Percentiles rank a stretch among this genome's conserved stretches.
These are phyloP conservation scores for Myrmecobius fasciatus DNA, from an alignment of 2,113 vertebrate species.

Conservation along the genomic window DNA sequence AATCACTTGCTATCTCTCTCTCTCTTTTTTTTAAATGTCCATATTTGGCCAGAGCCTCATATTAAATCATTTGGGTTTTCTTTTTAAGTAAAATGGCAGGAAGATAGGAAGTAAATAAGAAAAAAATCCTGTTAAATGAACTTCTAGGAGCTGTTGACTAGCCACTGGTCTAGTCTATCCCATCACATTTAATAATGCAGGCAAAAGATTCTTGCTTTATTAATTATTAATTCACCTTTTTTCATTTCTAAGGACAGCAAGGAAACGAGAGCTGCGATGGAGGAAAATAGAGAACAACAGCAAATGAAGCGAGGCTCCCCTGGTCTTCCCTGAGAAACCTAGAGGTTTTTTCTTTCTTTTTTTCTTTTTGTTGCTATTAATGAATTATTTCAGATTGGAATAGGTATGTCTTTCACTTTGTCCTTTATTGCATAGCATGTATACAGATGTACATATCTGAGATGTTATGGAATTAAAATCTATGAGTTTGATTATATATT, in stretches of 20 bases:
- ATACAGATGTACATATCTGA: rapidly evolving
- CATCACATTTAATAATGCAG: conserved; percentile 77
- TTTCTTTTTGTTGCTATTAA: conserved; percentile 48
- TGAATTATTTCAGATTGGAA: conserved; percentile 4
- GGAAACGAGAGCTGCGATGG: conserved; percentile 63
- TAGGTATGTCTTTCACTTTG: neutral
- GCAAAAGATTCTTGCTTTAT: conserved; percentile 75
- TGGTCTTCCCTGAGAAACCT: conserved; percentile 43
- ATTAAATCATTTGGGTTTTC: rapidly evolving
- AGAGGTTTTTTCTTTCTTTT: conserved; percentile 4
- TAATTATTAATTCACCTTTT: conserved; percentile 82
- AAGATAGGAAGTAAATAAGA: conserved; percentile 30
- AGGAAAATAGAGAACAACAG: conserved; percentile 12
- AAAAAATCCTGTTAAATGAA: conserved; percentile 39
- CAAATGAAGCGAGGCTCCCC: conserved; percentile 49
- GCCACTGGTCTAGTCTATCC: conserved; percentile 59
- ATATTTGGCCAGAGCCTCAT: neutral
- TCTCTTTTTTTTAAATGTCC: neutral
- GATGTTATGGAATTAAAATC: too few relatives aligned
- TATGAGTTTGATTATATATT: neutral
- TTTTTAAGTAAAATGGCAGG: conserved; percentile 42
- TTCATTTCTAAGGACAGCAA: conserved; percentile 73
- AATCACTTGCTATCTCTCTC: neutral
- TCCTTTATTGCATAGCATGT: neutral
- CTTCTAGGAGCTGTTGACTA: conserved; percentile 54